Percentiles rank a stretch among this genome's conserved stretches.
phyloP scores from a whole-genome alignment of 1,140 invertebrate genomes.

The Teleopsis dalmanni region DNA sequence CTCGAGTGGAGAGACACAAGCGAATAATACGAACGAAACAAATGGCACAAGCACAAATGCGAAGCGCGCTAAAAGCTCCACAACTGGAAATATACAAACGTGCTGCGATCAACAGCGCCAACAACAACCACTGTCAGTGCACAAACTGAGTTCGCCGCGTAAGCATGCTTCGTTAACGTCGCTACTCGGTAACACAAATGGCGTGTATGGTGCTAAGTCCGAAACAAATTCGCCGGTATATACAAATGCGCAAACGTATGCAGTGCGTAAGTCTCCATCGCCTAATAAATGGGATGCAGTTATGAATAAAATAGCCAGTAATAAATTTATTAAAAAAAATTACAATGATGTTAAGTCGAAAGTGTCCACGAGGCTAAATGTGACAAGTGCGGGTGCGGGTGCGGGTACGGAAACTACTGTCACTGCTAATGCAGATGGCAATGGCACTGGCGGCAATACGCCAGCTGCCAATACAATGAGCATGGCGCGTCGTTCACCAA shows the following conservation, averaged over 20 bases:
- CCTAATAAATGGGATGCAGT: conserved; percentile 65
- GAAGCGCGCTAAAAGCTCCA: conserved; percentile 8
- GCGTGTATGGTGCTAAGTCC: background rate
- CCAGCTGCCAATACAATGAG: conserved; percentile 1
- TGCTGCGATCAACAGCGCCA: conserved; percentile 9
- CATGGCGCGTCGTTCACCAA: conserved; percentile 9
- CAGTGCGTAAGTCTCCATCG: conserved; percentile 40
- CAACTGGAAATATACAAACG: conserved; percentile 6
- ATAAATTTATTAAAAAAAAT: conserved; percentile 59
- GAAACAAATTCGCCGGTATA: background rate
- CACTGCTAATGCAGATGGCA: conserved; percentile 1
- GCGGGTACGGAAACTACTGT: background rate
- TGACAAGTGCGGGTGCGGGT: background rate
- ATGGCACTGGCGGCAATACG: background rate
- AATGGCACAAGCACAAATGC: conserved; percentile 1
- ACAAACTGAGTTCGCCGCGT: conserved; percentile 29
- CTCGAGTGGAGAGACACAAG: too few relatives aligned
- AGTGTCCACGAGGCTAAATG: conserved; percentile 48
- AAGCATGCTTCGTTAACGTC: conserved; percentile 22
- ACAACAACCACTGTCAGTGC: conserved; percentile 30
- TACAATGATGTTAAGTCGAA: conserved; percentile 76
- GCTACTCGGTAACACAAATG: too few relatives aligned
- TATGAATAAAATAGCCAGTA: conserved; percentile 71
- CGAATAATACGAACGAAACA: background rate
- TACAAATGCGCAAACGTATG: conserved; percentile 9